phyloP scores from a whole-genome alignment of 2,888 invertebrate genomes.

The Ophraella communa region DNA sequence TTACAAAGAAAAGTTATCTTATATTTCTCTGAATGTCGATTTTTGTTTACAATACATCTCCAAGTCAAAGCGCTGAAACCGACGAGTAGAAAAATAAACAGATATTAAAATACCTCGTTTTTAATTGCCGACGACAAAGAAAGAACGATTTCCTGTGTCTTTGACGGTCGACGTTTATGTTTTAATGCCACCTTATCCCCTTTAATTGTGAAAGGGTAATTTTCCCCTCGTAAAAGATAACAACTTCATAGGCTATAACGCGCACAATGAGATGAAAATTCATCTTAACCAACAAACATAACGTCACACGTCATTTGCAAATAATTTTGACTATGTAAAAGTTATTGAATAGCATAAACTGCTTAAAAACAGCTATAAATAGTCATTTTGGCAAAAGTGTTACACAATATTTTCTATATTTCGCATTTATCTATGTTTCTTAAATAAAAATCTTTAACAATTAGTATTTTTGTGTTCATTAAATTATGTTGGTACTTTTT shows the following conservation, averaged over 20 bases:
- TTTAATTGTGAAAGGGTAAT: slow-evolving; percentile 10
- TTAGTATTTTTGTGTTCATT: no score
- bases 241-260: slow-evolving; percentile 9
- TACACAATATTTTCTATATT: no score
- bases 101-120: neutral
- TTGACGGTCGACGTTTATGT: slow-evolving; percentile 6
- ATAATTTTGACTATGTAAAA: neutral
- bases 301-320: neutral
- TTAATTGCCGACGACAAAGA: slow-evolving; percentile 1
- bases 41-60: neutral
- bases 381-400: no score
- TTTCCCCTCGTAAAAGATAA: slow-evolving; percentile 14
- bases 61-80: neutral
- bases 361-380: no score
- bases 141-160: slow-evolving; percentile 1
- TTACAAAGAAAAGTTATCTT: neutral
- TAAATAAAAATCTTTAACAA: no score
- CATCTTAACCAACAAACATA: slow-evolving; percentile 2
- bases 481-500: no score
- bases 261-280: slow-evolving; percentile 5
- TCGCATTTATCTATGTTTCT: no score
- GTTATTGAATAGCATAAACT: no score
- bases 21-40: neutral
- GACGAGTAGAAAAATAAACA: neutral
- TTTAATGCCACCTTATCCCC: slow-evolving; percentile 6